Conservation (phyloP, 2,113 vertebrate species). For the Anolis sagrei region DNA sequence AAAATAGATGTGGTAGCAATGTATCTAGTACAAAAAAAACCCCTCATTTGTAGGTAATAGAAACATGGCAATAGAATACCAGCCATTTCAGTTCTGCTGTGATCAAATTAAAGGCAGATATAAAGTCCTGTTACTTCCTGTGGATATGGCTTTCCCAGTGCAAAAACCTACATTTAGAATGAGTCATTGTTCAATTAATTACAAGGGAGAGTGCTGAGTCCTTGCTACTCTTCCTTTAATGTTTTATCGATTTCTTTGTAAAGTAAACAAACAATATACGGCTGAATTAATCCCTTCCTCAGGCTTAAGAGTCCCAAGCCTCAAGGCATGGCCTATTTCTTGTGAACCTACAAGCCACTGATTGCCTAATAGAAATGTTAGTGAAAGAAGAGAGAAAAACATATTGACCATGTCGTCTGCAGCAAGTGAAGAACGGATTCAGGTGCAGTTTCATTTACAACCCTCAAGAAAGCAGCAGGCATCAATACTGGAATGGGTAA, state of each 20-base stretch:
- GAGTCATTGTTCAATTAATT: constrained; percentile 51
- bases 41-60: constrained; percentile 11
- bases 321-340: not conserved
- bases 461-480: not conserved
- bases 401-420: not conserved
- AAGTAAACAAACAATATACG: constrained; percentile 38
- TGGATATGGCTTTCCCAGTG: constrained; percentile 42
- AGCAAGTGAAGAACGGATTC: fast-evolving
- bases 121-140: constrained; percentile 40
- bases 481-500: not conserved
- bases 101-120: not conserved
- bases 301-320: fast-evolving
- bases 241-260: constrained; percentile 45
- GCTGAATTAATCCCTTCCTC: not conserved
- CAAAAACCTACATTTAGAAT: not conserved
- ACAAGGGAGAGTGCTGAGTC: constrained; percentile 52
- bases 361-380: fast-evolving
- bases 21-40: not conserved
- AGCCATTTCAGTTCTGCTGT: constrained; percentile 16
- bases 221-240: constrained; percentile 45
- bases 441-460: not conserved
- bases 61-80: constrained; percentile 26
- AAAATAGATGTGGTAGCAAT: constrained; percentile 73
- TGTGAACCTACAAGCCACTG: fast-evolving
- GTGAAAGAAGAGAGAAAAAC: not conserved